phyloP scores from a whole-genome alignment of 30 jellyfish, hydroid and myxozoan species.

The Hydractinia echinata region DNA sequence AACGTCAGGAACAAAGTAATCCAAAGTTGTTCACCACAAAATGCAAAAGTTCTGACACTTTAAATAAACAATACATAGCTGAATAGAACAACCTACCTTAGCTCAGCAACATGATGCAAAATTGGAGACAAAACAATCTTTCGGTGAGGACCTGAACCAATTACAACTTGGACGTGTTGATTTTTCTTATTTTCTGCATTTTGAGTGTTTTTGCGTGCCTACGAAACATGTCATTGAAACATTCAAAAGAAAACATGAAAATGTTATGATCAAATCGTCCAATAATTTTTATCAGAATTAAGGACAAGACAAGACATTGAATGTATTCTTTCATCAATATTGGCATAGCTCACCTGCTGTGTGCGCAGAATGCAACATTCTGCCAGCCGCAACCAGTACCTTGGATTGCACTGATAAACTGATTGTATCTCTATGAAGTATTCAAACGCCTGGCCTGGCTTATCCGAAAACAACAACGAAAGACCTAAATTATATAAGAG shows the following conservation, averaged over 20 bases:
- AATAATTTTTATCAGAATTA: no score
- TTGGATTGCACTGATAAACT: slow-evolving; percentile 76
- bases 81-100: background rate
- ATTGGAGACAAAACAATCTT: slow-evolving; percentile 70
- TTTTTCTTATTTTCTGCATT: slow-evolving; percentile 52
- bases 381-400: slow-evolving; percentile 91
- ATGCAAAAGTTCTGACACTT: background rate
- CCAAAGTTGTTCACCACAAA: background rate
- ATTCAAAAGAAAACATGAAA: no score
- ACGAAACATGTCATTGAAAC: background rate
- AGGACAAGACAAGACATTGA: no score
- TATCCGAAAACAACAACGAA: slow-evolving; percentile 76
- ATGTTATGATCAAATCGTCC: no score
- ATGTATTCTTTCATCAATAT: background rate
- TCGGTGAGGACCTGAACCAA: slow-evolving; percentile 75
- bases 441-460: slow-evolving; percentile 79
- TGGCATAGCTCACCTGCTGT: slow-evolving; percentile 52
- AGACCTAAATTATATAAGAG: slow-evolving; percentile 81
- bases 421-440: slow-evolving; percentile 77
- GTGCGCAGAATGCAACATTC: slow-evolving; percentile 84
- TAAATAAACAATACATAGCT: background rate
- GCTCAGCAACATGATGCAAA: background rate
- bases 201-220: slow-evolving; percentile 54
- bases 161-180: slow-evolving; percentile 57
- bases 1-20: background rate